Evolutionary conservation across 2,797 vertebrate genomes (phyloP).

Genomic region (Morelia viridis): DNA sequence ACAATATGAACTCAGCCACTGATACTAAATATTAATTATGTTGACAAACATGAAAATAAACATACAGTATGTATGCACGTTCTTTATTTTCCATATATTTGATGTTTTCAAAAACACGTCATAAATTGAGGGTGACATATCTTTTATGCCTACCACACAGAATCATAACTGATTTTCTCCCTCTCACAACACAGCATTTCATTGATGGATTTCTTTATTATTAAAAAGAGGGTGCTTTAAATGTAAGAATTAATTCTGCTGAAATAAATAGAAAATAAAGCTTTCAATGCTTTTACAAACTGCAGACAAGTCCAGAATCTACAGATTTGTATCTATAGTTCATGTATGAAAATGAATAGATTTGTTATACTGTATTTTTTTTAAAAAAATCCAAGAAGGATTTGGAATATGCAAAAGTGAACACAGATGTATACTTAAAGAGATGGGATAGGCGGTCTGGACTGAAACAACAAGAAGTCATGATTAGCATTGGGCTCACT

Average conservation of each 20-base stretch:
- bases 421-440: slow-evolving; percentile 14
- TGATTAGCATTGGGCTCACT: neutral
- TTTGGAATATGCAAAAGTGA: slow-evolving; percentile 26
- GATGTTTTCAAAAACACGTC: neutral
- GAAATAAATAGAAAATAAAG: slow-evolving; percentile 38
- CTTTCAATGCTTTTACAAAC: slow-evolving; percentile 54
- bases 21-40: neutral
- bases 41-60: neutral
- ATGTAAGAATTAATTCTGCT: slow-evolving; percentile 39
- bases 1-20: neutral
- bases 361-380: slow-evolving; percentile 25
- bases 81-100: neutral
- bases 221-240: slow-evolving; percentile 47
- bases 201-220: slow-evolving; percentile 1
- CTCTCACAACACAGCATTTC: neutral
- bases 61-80: neutral
- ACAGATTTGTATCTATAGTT: neutral
- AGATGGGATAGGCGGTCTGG: slow-evolving; percentile 23
- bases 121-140: neutral
- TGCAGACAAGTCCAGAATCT: slow-evolving; percentile 37
- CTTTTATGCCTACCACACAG: neutral
- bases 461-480: neutral
- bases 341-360: slow-evolving; percentile 30
- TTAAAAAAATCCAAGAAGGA: neutral
- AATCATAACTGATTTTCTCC: neutral